Evolutionary conservation across 2,797 vertebrate genomes (phyloP).

Genomic region (Epinephelus malabaricus): DNA sequence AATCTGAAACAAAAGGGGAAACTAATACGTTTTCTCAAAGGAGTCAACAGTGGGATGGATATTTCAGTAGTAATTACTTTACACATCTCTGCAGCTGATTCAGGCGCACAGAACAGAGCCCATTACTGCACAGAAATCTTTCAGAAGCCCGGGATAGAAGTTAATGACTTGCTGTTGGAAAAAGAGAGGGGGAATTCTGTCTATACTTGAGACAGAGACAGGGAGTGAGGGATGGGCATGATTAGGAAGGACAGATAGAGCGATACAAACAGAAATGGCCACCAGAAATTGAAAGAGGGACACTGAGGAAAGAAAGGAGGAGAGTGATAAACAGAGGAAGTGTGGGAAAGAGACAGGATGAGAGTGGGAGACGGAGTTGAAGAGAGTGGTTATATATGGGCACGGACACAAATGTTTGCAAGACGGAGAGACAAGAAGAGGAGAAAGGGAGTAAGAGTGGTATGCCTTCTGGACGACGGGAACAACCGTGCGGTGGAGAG

Average conservation of each 20-base stretch:
- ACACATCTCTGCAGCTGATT: constrained; percentile 64
- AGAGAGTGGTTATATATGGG: constrained; percentile 17
- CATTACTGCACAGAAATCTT: constrained; percentile 64
- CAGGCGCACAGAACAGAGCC: constrained; percentile 56
- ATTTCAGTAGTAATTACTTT: constrained; percentile 71
- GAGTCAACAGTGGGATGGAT: constrained; percentile 65
- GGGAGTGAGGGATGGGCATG: constrained; percentile 56
- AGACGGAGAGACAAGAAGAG: constrained; percentile 13
- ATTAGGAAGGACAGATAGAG: constrained; percentile 62
- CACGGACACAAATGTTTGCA: constrained; percentile 16
- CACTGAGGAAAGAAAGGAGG: constrained; percentile 8
- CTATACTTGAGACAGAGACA: constrained; percentile 41
- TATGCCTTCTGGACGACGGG: constrained; percentile 12
- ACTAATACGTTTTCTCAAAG: constrained; percentile 67
- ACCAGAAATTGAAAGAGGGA: constrained; percentile 41
- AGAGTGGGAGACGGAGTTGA: constrained; percentile 4
- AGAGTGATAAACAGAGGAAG: constrained; percentile 44
- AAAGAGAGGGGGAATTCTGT: constrained; percentile 38
- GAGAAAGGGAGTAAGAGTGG: constrained; percentile 5
- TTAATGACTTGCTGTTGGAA: constrained; percentile 70
- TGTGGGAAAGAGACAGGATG: constrained; percentile 24
- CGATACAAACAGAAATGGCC: constrained; percentile 58
- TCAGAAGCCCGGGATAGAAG: constrained; percentile 62
- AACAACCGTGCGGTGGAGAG: constrained; percentile 10
- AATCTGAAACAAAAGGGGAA: constrained; percentile 61